Base-by-base conservation (phyloP, 2,888 invertebrate genomes). In the Cylindroiulus punctatus region DNA sequence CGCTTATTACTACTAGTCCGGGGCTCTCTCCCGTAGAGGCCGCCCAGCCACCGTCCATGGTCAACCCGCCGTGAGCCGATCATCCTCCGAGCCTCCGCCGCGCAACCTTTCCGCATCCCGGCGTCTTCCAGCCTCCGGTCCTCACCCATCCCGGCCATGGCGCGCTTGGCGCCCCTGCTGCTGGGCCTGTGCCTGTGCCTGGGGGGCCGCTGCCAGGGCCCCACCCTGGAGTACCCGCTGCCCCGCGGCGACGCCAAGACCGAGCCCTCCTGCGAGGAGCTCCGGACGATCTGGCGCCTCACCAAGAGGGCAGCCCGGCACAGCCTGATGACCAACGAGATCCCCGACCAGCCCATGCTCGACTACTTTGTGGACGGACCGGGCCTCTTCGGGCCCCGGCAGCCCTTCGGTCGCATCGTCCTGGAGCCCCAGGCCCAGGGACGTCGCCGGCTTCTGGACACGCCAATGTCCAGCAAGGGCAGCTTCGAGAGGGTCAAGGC, bases 231-330 rank as follows among this genome's bases (percentile, higher is more conserved):
- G 40, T 76, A 32, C 19, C 85, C 85, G 17, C 32, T 85, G 36
- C 84, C 76, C 26, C 42, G 47, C 42, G 76, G 26, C 22, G 81
- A 89, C 22, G 87, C 86, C 40, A 30, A 85, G 30, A 83, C 30
- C 52, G 97, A 97, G 90, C 97, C 97, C 0, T 94, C 94, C 85
- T 97, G 97, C 91, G 96, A 96, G 88, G 95, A 97, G 90, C 92
- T 97, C 84, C 94, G 96, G 87, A 95, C 95, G 14, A 97, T 97
- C 96, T 97, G 97, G 97, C 94, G 95, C 91, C 96, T 96, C 92
- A 96, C 96, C 22, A 96, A 96, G 91, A 92, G 97, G 87, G 96
- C 97, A 91, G 96, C 96, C 84, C 93, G 96, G 65, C 95, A 96
- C 22, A 95, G 96, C 8, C 96, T 96, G 91, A 94, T 95, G 88